Percentiles rank a stretch among this genome's conserved stretches.
Conservation (phyloP, 1,140 invertebrate genomes). For the Pentalonia nigronervosa region DNA sequence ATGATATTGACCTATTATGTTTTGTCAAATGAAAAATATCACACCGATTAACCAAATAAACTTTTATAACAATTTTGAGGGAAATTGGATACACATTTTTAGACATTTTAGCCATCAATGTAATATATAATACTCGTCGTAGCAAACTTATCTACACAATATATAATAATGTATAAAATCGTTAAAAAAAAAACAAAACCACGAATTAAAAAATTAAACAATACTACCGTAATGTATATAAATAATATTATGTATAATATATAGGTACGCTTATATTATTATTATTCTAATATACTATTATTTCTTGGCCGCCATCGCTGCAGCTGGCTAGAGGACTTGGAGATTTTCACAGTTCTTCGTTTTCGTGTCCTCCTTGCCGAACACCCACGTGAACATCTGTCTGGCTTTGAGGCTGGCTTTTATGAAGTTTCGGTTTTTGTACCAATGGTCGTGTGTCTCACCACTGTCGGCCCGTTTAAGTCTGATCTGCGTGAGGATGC, state of each 20-base stretch:
- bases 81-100: too few species aligned
- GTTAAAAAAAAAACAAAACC: constrained; percentile 5
- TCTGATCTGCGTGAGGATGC: constrained; percentile 79
- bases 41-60: too few species aligned
- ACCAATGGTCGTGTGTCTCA: constrained; percentile 72
- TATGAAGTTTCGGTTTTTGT: constrained; percentile 81
- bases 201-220: background rate
- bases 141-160: background rate
- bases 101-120: too few species aligned
- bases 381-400: constrained; percentile 88
- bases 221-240: too few species aligned
- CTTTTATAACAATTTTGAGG: too few species aligned
- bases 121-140: background rate
- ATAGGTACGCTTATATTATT: background rate
- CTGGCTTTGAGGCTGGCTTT: constrained; percentile 86
- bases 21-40: too few species aligned
- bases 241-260: too few species aligned
- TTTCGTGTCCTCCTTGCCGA: constrained; percentile 88
- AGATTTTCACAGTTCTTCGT: constrained; percentile 91
- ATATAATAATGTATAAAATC: constrained; percentile 13
- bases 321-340: constrained; percentile 73
- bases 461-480: constrained; percentile 65
- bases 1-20: too few species aligned
- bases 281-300: background rate
- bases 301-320: too few species aligned